These are phyloP conservation scores for Zygogramma bicolorata DNA, from an alignment of 2,888 invertebrate genomes.

Conservation along the genomic window DNA sequence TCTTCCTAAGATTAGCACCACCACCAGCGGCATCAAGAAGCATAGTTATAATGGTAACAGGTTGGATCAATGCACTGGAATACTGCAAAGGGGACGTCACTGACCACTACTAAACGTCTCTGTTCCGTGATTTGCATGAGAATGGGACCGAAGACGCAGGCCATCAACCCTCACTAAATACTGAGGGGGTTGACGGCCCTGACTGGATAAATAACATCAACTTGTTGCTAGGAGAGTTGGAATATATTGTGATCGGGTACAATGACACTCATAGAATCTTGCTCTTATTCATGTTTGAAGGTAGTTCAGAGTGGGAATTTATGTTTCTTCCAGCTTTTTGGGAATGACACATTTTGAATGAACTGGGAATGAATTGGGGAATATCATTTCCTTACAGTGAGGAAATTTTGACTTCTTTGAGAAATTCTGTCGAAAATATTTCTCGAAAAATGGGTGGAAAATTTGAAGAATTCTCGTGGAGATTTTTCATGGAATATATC, in stretches of 20 bases:
- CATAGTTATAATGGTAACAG: slow-evolving; percentile 14
- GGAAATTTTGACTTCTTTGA: too few relatives aligned
- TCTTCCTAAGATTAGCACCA: slow-evolving; percentile 29
- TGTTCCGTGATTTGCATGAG: slow-evolving; percentile 52
- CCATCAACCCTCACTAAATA: slow-evolving; percentile 46
- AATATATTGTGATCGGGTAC: not conserved
- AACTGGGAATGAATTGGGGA: too few relatives aligned
- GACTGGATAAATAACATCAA: slow-evolving; percentile 18
- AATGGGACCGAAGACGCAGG: slow-evolving; percentile 48
- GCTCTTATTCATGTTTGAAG: too few relatives aligned
- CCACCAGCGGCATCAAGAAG: slow-evolving; percentile 22
- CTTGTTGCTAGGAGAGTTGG: not conserved
- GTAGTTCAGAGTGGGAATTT: not conserved
- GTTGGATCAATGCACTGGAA: slow-evolving; percentile 46
- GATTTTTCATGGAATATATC: too few relatives aligned
- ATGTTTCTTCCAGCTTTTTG: too few relatives aligned
- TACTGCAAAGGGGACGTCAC: slow-evolving; percentile 47
- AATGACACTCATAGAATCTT: not conserved
- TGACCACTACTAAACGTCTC: slow-evolving; percentile 52
- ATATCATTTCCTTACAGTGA: too few relatives aligned
- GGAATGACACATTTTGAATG: too few relatives aligned
- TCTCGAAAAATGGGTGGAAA: too few relatives aligned
- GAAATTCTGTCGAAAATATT: too few relatives aligned
- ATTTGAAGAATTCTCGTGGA: too few relatives aligned
- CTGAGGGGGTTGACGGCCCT: slow-evolving; percentile 12